phyloP scores from a whole-genome alignment of 2,888 invertebrate species.

The Drosophila infuscata region DNA sequence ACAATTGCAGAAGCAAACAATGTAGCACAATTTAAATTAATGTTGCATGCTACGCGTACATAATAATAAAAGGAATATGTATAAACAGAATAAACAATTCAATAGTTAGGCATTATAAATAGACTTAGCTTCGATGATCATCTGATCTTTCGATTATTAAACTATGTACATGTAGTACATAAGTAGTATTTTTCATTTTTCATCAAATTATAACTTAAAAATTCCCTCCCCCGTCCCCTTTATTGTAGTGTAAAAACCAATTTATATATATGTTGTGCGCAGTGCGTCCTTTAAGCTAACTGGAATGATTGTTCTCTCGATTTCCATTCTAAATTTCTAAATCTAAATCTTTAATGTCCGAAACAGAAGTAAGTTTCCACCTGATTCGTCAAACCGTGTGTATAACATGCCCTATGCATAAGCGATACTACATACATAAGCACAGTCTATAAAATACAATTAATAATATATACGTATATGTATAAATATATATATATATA shows the following conservation, averaged over 20 bases:
- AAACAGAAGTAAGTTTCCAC: slow-evolving; percentile 13
- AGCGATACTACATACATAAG: slow-evolving; percentile 41
- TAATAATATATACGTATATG: slow-evolving; percentile 36
- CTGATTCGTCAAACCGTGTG: slow-evolving; percentile 23
- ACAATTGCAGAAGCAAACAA: slow-evolving; percentile 30
- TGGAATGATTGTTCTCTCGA: slow-evolving; percentile 3
- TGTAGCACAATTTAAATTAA: slow-evolving; percentile 50
- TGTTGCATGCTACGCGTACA: slow-evolving; percentile 33
- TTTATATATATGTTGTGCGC: not conserved
- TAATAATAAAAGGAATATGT: slow-evolving; percentile 14
- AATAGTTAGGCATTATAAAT: slow-evolving; percentile 24
- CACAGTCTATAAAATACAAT: slow-evolving; percentile 37
- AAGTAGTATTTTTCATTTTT: slow-evolving; percentile 24
- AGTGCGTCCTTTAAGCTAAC: slow-evolving; percentile 3
- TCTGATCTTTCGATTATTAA: slow-evolving; percentile 22
- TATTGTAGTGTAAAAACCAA: not conserved
- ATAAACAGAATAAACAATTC: slow-evolving; percentile 22
- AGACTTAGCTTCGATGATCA: slow-evolving; percentile 10
- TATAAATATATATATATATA: slow-evolving; percentile 18
- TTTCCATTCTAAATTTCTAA: not conserved
- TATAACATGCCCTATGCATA: slow-evolving; percentile 28
- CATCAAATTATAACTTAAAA: slow-evolving; percentile 8
- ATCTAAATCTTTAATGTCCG: slow-evolving; percentile 3
- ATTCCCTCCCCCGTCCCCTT: slow-evolving; percentile 14
- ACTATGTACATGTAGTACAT: slow-evolving; percentile 19